Base-by-base conservation (phyloP, 2,113 vertebrate genomes). In the Theristicus caerulescens region DNA sequence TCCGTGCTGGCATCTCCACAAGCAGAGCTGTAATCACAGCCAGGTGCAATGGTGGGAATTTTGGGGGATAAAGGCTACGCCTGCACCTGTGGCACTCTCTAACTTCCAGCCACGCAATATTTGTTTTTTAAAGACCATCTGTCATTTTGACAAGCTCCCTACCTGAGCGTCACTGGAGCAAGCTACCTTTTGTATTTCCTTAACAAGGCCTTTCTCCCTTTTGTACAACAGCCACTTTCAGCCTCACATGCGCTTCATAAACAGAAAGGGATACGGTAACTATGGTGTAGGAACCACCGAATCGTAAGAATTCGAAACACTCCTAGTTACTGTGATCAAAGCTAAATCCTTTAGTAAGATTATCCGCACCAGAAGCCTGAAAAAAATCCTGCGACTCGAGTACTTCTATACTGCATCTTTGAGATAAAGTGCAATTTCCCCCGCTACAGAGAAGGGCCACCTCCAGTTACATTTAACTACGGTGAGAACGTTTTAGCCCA, bases 321-420 rank as follows among this genome's bases (percentile, higher is more conserved):
- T 97, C 82, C 83, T 96, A 82, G 94, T 95, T 94, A 95, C 49
- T 65, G 74, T 73, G 96, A 98, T 97, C 96, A 97, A 96, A 98
- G 97, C 95, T 97, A 98, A 99, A 98, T 98, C 98, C 97, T 97
- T 96, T 96, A 97, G 98, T 97, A 98, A 98, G 98, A 99, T 98
- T 98, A 98, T 94, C 95, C 62, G 71, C 96, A 97, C 90, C 94
- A 92, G 97, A 98, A 97, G 97, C 97, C 96, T 93, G 96, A 18
- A 94, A 67, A 89, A 97, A 98, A 97, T 97, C 97, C 96, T 93
- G 90, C 84, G 76, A 78, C 86, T 96, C 79, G 78, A 98, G 61
- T 91, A 97, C 92, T 97, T 98, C 88, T 26, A 47, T 27, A 44
- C 81, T 44, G 62, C 76, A 85, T 82, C 88, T 96, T 59, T 65